Base-by-base conservation (phyloP, 2,113 vertebrate species). In the Aspiorhynchus laticeps region DNA sequence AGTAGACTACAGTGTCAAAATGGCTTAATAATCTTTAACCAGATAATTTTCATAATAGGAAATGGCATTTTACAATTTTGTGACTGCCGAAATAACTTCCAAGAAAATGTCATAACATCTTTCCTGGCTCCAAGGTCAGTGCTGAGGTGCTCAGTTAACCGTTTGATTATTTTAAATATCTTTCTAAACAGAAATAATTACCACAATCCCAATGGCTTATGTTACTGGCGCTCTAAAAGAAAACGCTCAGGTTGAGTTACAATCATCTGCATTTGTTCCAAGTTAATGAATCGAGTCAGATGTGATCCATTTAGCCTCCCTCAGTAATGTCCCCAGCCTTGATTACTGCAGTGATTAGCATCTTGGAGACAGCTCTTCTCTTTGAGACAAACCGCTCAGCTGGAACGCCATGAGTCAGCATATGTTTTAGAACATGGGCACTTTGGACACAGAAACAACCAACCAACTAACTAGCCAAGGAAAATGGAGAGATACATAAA, bases 231-330 rank as follows among this genome's bases (percentile, higher is more conserved):
- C 80, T 46, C 36, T 81, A 12, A 61, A 61, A 43, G 12, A 81
- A 81, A 65, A 61, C 2, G 19, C 26, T 69, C 80, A 33, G 41
- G 63, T 81, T 83, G 80, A 83, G 63, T 51, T 51, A 69, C 15
- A 83, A 46, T 69, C 43, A 24, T 71, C 41, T 48, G 26, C 63
- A 69, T 67, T 83, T 69, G 63, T 83, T 71, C 63, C 63, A 83
- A 65, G 80, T 63, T 83, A 83, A 83, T 83, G 63, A 83, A 83
- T 51, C 48, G 61, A 83, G 80, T 83, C 80, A 83, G 63, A 71
- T 69, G 80, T 83, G 80, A 83, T 83, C 63, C 63, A 33, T 83
- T 69, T 69, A 69, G 41, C n/a, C 41, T 31, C 43, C 11, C 80
- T 69, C 59, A 28, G 15, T 65, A 65, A 81, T 8, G 4, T 81